Conservation (phyloP, 2,113 vertebrate species). For the Plestiodon gilberti region DNA sequence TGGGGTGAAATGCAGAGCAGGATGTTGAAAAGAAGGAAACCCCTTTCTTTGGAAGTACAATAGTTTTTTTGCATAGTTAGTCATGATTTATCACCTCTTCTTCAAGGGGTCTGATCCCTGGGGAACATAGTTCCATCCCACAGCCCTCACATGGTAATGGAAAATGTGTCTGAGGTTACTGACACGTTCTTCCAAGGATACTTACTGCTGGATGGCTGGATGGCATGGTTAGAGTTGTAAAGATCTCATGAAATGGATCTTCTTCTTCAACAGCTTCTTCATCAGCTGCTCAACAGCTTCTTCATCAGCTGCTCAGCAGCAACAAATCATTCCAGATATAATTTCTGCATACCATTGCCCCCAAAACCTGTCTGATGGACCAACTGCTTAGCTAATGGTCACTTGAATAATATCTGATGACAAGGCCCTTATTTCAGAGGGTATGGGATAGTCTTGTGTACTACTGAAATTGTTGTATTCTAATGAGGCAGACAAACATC, state of each 20-base stretch:
- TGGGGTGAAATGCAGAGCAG: not conserved
- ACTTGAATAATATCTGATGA: too few relatives aligned
- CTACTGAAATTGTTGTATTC: too few relatives aligned
- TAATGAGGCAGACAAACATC: too few relatives aligned
- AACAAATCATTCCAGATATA: not conserved
- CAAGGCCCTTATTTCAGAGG: too few relatives aligned
- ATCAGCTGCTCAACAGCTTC: not conserved
- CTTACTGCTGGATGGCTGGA: not conserved
- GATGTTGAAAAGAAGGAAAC: not conserved
- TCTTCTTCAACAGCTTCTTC: not conserved
- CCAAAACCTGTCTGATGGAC: too few relatives aligned
- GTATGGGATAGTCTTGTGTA: too few relatives aligned
- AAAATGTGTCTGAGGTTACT: not conserved
- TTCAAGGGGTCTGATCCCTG: not conserved
- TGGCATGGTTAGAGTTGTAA: not conserved
- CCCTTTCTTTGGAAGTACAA: not conserved
- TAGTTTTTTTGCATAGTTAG: not conserved
- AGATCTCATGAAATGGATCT: not conserved
- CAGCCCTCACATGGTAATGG: not conserved
- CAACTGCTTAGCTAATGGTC: too few relatives aligned
- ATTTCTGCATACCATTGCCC: not conserved
- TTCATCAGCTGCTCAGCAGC: too few relatives aligned
- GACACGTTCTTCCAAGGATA: not conserved
- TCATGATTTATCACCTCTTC: not conserved
- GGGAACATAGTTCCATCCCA: not conserved